Evolutionary conservation across 2,888 invertebrate genomes (phyloP).

Genomic region (Tetragnatha montana): DNA sequence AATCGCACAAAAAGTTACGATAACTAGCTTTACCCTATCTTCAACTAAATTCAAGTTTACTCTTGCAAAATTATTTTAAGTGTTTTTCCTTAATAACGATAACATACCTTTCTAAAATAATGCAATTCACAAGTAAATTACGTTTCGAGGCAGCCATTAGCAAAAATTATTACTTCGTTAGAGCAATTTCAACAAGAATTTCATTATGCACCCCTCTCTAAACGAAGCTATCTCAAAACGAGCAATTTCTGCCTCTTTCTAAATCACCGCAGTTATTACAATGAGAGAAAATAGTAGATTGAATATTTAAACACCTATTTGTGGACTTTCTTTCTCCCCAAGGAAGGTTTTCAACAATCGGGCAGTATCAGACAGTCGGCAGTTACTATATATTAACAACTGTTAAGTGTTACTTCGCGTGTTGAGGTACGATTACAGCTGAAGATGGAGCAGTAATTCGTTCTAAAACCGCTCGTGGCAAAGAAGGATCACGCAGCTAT

Average conservation of each 20-base stretch:
- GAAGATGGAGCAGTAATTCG: background rate
- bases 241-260: background rate
- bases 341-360: background rate
- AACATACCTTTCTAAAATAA: too few relatives aligned
- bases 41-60: too few relatives aligned
- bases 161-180: too few relatives aligned
- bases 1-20: too few relatives aligned
- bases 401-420: conserved; percentile 21
- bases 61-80: too few relatives aligned
- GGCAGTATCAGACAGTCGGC: conserved; percentile 1
- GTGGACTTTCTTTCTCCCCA: background rate
- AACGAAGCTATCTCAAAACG: background rate
- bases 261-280: background rate
- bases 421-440: conserved; percentile 3
- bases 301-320: background rate
- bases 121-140: too few relatives aligned
- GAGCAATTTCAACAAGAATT: background rate
- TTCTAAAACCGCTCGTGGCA: background rate
- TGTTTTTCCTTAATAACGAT: too few relatives aligned
- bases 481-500: background rate
- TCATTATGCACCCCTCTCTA: background rate
- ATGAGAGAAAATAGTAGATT: background rate
- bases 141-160: too few relatives aligned
- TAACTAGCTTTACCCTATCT: too few relatives aligned
- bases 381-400: conserved; percentile 16